Evolutionary conservation across 2,888 invertebrate genomes (phyloP).

Genomic region (Xanthorhoe spadicearia): DNA sequence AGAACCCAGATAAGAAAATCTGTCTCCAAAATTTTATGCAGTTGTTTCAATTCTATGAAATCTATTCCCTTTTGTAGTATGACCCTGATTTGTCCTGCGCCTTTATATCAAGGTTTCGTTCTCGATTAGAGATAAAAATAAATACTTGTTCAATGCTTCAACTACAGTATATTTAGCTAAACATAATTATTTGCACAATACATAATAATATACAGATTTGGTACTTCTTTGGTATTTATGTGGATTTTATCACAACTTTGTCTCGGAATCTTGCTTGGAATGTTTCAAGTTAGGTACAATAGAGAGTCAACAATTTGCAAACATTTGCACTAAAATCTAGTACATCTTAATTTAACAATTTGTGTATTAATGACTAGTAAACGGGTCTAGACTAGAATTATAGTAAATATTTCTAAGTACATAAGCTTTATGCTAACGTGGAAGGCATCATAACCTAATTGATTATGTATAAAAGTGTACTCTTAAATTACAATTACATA

Average conservation of each 20-base stretch:
- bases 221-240: slow-evolving; percentile 50
- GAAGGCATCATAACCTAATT: slow-evolving; percentile 61
- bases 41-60: no score
- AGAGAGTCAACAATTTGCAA: slow-evolving; percentile 41
- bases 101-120: slow-evolving; percentile 5
- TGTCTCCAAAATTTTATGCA: no score
- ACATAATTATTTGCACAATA: slow-evolving; percentile 45
- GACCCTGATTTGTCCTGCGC: neutral
- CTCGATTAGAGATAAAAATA: slow-evolving; percentile 38
- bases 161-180: slow-evolving; percentile 60
- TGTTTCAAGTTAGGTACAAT: slow-evolving; percentile 41
- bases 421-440: slow-evolving; percentile 53
- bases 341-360: slow-evolving; percentile 16
- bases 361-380: slow-evolving; percentile 41
- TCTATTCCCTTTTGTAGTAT: neutral
- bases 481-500: slow-evolving; percentile 82
- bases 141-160: slow-evolving; percentile 54
- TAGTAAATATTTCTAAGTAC: slow-evolving; percentile 44
- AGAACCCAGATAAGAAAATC: no score
- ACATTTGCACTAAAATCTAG: slow-evolving; percentile 11
- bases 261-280: slow-evolving; percentile 51
- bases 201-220: slow-evolving; percentile 48
- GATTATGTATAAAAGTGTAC: slow-evolving; percentile 68
- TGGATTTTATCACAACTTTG: slow-evolving; percentile 47
- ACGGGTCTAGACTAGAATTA: slow-evolving; percentile 52